These are phyloP conservation scores for Metacarcinus magister DNA, from an alignment of 2,888 invertebrate species.

Conservation along the genomic window DNA sequence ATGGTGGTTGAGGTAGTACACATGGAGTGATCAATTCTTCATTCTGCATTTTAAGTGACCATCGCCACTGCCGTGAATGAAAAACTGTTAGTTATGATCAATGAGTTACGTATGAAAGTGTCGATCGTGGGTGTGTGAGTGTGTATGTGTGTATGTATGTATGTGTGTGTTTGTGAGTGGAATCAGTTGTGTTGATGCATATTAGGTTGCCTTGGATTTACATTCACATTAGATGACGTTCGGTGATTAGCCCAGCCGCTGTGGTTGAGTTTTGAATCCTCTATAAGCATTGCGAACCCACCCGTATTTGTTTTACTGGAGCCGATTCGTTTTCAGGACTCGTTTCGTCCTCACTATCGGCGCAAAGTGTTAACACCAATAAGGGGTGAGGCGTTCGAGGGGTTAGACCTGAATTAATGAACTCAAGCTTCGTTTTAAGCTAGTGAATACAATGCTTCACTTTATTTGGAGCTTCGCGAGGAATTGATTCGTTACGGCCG, in stretches of 20 bases:
- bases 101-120: neutral
- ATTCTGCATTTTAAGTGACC: neutral
- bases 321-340: neutral
- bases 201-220: neutral
- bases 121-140: conserved; percentile 15
- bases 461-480: neutral
- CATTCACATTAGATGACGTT: neutral
- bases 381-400: neutral
- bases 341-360: conserved; percentile 11
- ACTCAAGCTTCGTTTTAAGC: neutral
- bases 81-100: neutral
- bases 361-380: conserved; percentile 10
- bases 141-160: neutral
- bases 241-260: neutral
- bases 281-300: neutral
- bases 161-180: neutral
- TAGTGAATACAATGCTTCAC: neutral
- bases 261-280: neutral
- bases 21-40: neutral
- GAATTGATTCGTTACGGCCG: neutral
- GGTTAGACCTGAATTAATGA: neutral
- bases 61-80: neutral
- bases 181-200: neutral
- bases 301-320: neutral
- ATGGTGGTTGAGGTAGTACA: neutral